Evolutionary conservation across 2,113 vertebrate species (phyloP).

Genomic region (Rhagologus leucostigma): DNA sequence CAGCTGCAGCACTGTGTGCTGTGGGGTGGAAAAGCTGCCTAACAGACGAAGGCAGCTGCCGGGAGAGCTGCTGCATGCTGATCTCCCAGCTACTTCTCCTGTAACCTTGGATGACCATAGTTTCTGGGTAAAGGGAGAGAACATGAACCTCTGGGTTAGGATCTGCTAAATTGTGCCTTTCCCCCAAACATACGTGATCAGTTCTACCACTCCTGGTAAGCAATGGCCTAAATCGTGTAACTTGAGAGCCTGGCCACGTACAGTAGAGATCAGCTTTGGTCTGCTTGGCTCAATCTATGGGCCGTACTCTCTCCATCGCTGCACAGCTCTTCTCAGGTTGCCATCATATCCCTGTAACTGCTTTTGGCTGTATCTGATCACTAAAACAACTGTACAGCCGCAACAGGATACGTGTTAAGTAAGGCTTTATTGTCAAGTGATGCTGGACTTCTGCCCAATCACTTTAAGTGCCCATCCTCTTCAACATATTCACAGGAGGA

Average conservation of each 20-base stretch:
- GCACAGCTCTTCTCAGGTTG: background rate
- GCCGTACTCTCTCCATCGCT: background rate
- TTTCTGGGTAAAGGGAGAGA: slow-evolving; percentile 72
- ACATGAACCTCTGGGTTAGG: slow-evolving; percentile 52
- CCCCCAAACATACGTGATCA: background rate
- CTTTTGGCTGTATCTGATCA: background rate
- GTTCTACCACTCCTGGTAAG: background rate
- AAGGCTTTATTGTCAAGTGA: background rate
- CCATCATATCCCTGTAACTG: background rate
- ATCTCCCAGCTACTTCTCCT: slow-evolving; percentile 37
- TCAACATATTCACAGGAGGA: background rate
- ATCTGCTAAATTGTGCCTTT: slow-evolving; percentile 39
- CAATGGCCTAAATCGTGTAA: background rate
- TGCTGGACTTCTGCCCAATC: background rate
- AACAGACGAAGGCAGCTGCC: slow-evolving; percentile 67
- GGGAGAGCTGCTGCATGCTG: slow-evolving; percentile 29
- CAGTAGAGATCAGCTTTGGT: background rate
- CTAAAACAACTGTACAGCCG: background rate
- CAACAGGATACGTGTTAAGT: background rate
- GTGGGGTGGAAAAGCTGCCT: slow-evolving; percentile 47
- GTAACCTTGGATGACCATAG: slow-evolving; percentile 70
- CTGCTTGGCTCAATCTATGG: background rate
- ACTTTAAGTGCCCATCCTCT: background rate
- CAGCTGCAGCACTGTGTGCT: slow-evolving; percentile 39
- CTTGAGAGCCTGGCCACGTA: background rate